A percentile compares a stretch with the other conserved stretches of the same genome.
Evolutionary conservation across 2,888 invertebrate genomes (phyloP).

Genomic region (Sesamia inferens): DNA sequence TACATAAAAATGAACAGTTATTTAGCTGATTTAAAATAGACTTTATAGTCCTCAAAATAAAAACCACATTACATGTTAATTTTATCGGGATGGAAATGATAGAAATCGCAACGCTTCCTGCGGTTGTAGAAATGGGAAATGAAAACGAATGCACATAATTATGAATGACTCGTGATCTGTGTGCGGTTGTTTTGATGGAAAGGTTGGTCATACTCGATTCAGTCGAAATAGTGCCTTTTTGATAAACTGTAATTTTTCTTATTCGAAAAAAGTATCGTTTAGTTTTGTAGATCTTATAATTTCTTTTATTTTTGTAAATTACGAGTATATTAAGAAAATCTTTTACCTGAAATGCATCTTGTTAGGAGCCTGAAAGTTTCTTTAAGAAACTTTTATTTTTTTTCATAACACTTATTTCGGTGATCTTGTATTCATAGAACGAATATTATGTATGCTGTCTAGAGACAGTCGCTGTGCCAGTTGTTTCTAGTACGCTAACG

Average conservation of each 20-base stretch:
- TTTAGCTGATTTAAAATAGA: constrained; percentile 64
- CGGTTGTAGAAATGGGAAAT: constrained; percentile 78
- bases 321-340: too few species aligned
- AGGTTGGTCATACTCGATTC: constrained; percentile 12
- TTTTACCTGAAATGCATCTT: neutral
- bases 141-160: constrained; percentile 75
- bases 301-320: neutral
- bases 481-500: constrained; percentile 63
- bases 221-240: neutral
- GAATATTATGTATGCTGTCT: constrained; percentile 7
- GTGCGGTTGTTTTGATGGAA: constrained; percentile 56
- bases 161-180: constrained; percentile 69
- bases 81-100: constrained; percentile 76
- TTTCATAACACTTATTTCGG: neutral
- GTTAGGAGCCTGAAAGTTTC: neutral
- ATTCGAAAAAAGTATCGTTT: neutral
- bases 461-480: constrained; percentile 27
- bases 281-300: too few species aligned
- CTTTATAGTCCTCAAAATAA: constrained; percentile 65
- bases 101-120: constrained; percentile 84
- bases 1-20: constrained; percentile 79
- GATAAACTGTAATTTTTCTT: neutral
- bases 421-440: constrained; percentile 12
- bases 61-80: constrained; percentile 56
- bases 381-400: neutral